These are phyloP conservation scores for Brachionus paranguensis DNA, from an alignment of 1,140 invertebrate genomes.

Conservation along the genomic window DNA sequence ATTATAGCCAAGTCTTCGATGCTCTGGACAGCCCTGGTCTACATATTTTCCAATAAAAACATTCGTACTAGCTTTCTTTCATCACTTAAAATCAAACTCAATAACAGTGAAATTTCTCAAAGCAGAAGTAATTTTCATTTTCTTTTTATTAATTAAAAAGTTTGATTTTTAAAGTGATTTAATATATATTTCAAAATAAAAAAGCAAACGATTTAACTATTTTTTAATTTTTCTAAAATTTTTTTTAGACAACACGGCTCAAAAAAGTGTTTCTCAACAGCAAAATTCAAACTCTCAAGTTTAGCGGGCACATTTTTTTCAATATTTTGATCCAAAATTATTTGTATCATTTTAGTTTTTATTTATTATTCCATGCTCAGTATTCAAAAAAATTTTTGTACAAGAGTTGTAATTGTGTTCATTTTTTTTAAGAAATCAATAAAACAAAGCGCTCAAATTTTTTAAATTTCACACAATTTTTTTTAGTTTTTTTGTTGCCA, in stretches of 20 bases:
- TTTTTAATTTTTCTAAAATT: too few relatives aligned
- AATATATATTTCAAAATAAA: too few relatives aligned
- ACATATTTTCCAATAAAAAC: conserved; percentile 27
- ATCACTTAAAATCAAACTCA: background rate
- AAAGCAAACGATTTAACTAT: too few relatives aligned
- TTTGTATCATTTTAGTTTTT: background rate
- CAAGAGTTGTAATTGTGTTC: background rate
- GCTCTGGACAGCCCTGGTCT: conserved; percentile 25
- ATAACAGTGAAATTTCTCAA: background rate
- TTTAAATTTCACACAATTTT: too few relatives aligned
- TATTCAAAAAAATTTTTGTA: background rate
- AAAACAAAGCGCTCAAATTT: too few relatives aligned
- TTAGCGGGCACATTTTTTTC: background rate
- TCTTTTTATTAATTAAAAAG: too few relatives aligned
- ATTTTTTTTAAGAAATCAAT: background rate
- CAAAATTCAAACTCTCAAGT: background rate
- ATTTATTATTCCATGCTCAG: background rate
- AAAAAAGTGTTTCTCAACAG: background rate
- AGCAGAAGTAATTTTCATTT: background rate
- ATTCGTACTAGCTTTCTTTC: background rate
- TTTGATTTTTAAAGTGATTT: too few relatives aligned
- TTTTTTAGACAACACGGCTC: background rate
- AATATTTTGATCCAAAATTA: background rate
- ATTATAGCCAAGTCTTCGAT: conserved; percentile 30
- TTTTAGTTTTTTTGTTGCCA: too few relatives aligned